Conservation (phyloP, 2,797 vertebrate genomes). For the Typhlichthys eigenmanni region DNA sequence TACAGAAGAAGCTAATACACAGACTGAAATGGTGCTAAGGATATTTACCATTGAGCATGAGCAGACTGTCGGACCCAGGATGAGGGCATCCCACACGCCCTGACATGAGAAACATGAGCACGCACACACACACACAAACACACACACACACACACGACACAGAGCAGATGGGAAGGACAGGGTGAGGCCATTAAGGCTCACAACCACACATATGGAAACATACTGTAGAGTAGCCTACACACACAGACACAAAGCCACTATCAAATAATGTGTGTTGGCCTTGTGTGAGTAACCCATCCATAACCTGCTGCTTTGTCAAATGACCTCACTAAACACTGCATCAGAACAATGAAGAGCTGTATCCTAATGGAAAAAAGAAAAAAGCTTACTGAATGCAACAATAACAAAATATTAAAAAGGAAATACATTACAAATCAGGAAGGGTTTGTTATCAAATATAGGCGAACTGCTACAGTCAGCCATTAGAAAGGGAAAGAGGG, state of each 20-base stretch:
- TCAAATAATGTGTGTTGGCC: constrained; percentile 16
- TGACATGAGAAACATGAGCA: constrained; percentile 69
- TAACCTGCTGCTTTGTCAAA: constrained; percentile 16
- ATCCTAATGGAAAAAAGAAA: constrained; percentile 9
- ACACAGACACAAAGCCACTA: constrained; percentile 3
- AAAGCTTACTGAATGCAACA: not conserved
- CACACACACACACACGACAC: constrained; percentile 39
- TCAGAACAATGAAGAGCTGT: constrained; percentile 18
- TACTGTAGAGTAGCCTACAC: not conserved
- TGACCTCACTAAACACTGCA: constrained; percentile 14
- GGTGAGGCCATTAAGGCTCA: constrained; percentile 21
- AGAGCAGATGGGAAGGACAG: constrained; percentile 60
- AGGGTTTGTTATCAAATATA: not conserved
- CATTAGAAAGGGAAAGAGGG: too few species aligned
- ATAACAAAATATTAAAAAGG: too few species aligned
- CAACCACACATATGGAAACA: constrained; percentile 25
- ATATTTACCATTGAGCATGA: constrained; percentile 98
- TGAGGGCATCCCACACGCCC: constrained; percentile 95
- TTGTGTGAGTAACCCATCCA: not conserved
- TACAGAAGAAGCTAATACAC: constrained; percentile 27
- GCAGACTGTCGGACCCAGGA: constrained; percentile 93
- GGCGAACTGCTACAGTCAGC: too few species aligned
- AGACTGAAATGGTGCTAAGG: constrained; percentile 42
- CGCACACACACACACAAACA: constrained; percentile 34
- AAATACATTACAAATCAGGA: not conserved